These are phyloP conservation scores for Pentalonia nigronervosa DNA, from an alignment of 1,140 invertebrate genomes.

Conservation along the genomic window DNA sequence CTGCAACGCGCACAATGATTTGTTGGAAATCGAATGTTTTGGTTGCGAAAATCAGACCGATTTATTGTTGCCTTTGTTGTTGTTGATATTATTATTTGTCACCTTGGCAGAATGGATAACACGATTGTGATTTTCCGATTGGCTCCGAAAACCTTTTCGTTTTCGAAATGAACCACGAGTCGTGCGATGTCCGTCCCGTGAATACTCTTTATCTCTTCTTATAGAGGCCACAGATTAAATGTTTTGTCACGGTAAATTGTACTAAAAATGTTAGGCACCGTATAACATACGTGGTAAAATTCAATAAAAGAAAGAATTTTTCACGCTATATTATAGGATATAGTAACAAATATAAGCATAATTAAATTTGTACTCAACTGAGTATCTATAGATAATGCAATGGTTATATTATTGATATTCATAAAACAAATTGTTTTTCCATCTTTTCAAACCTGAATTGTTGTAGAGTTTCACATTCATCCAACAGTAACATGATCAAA, in stretches of 20 bases:
- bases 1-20: background rate
- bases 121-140: background rate
- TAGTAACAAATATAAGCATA: background rate
- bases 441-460: background rate
- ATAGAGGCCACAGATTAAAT: background rate
- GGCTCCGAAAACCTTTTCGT: background rate
- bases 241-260: background rate
- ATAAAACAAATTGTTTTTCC: too few species aligned
- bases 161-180: background rate
- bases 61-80: background rate
- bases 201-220: background rate
- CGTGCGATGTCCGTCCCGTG: background rate
- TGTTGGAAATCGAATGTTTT: background rate
- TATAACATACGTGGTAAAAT: too few species aligned
- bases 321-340: background rate
- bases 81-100: background rate
- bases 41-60: background rate
- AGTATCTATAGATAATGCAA: background rate
- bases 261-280: background rate
- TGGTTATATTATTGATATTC: background rate
- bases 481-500: background rate
- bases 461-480: background rate
- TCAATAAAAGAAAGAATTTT: background rate
- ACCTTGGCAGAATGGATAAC: background rate
- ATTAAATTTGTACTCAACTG: background rate